Percentiles rank a stretch among this genome's conserved stretches.
Evolutionary conservation across 2,113 vertebrate genomes (phyloP).

Genomic region (human): DNA sequence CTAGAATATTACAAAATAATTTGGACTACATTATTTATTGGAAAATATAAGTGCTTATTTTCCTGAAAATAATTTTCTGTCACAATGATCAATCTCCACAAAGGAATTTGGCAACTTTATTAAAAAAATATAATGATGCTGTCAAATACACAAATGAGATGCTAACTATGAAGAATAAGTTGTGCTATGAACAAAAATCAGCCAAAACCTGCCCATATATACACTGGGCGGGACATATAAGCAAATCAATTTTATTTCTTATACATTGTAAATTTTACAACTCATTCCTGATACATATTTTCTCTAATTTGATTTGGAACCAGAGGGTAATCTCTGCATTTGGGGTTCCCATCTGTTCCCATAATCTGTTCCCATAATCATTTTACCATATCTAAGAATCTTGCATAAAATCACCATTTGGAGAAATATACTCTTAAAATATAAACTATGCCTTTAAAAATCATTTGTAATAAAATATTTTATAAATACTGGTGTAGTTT

Average conservation of each 20-base stretch:
- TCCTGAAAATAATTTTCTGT: background rate
- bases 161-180: background rate
- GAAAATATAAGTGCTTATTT: background rate
- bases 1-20: background rate
- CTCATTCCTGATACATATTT: background rate
- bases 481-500: background rate
- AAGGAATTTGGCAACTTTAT: background rate
- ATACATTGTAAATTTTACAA: background rate
- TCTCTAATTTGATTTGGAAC: background rate
- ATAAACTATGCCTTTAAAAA: background rate
- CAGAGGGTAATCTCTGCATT: background rate
- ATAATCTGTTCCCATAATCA: background rate
- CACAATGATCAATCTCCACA: background rate
- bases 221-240: background rate
- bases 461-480: background rate
- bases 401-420: background rate
- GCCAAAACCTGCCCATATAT: background rate
- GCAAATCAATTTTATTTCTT: background rate
- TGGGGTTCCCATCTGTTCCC: background rate
- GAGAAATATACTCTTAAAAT: background rate
- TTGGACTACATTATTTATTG: background rate
- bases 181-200: background rate
- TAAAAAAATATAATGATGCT: background rate
- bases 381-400: background rate
- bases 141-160: background rate